phyloP scores from a whole-genome alignment of 2,888 invertebrate genomes.

The Zygaena filipendulae region DNA sequence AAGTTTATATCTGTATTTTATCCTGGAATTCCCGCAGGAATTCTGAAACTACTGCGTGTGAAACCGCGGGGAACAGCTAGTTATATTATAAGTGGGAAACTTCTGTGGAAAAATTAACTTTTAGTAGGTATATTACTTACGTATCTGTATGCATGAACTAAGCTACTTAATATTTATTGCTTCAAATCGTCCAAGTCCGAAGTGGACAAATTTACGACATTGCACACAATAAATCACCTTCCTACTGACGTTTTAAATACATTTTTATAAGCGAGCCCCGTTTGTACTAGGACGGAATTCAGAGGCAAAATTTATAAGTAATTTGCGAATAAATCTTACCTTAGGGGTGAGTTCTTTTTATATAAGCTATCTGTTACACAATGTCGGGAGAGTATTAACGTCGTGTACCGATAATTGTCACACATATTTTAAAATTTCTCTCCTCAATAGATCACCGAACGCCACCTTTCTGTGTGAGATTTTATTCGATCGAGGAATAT shows the following conservation, averaged over 20 bases:
- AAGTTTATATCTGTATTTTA: no score
- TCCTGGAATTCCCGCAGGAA: no score
- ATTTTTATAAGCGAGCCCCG: constrained; percentile 63
- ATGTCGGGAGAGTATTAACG: constrained; percentile 64
- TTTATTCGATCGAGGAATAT: no score
- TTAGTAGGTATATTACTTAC: no score
- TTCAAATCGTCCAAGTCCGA: constrained; percentile 44
- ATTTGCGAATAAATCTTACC: constrained; percentile 66
- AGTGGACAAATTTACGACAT: constrained; percentile 66
- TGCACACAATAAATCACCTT: constrained; percentile 57
- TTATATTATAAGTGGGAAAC: no score
- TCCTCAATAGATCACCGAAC: constrained; percentile 31
- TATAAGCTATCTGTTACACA: constrained; percentile 38
- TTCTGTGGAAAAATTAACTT: no score
- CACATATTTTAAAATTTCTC: constrained; percentile 62
- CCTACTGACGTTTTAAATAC: constrained; percentile 63
- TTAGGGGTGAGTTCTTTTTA: constrained; percentile 54
- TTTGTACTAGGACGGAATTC: constrained; percentile 36
- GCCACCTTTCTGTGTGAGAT: no score
- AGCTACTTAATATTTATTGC: constrained; percentile 40
- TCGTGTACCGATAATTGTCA: constrained; percentile 68
- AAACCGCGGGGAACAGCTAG: no score
- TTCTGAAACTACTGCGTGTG: no score
- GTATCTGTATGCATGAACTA: no score
- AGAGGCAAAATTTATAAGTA: constrained; percentile 61